Evolutionary conservation across 2,113 vertebrate genomes (phyloP).

Genomic region (Sinosuthora webbiana): DNA sequence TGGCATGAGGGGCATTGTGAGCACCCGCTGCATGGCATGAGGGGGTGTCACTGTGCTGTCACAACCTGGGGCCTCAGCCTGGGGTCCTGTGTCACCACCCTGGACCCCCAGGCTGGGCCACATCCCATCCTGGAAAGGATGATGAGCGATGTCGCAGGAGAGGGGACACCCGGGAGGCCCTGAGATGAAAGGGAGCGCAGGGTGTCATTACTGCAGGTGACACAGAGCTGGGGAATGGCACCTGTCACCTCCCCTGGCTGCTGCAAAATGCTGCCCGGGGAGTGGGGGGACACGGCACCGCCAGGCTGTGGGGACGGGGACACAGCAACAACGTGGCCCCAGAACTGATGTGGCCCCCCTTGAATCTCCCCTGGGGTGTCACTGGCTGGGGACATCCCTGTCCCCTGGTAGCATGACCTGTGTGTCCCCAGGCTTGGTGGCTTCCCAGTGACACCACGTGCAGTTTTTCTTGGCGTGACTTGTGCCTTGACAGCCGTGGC

Average conservation of each 20-base stretch:
- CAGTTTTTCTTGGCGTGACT: neutral
- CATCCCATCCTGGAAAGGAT: neutral
- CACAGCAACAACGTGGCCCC: rapidly evolving
- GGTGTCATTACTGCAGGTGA: slow-evolving; percentile 40
- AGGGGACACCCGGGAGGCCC: neutral
- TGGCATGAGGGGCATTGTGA: rapidly evolving
- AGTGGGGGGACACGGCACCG: neutral
- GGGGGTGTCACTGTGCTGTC: neutral
- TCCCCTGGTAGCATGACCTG: neutral
- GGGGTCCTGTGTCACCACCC: rapidly evolving
- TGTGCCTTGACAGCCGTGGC: neutral
- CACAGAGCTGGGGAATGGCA: slow-evolving; percentile 35
- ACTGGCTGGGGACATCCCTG: neutral
- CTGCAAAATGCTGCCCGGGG: neutral
- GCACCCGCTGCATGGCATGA: rapidly evolving
- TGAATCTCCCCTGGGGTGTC: neutral
- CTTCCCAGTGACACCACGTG: neutral
- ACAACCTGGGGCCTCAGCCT: neutral
- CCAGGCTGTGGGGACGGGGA: neutral
- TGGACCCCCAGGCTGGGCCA: neutral
- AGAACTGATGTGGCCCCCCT: neutral
- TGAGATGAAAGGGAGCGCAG: slow-evolving; percentile 2
- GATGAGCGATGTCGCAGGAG: rapidly evolving
- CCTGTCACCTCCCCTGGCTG: neutral
- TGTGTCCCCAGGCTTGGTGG: neutral